Percentiles rank a stretch among this genome's conserved stretches.
Conservation (phyloP, 2,113 vertebrate species). For the Empidonax traillii region DNA sequence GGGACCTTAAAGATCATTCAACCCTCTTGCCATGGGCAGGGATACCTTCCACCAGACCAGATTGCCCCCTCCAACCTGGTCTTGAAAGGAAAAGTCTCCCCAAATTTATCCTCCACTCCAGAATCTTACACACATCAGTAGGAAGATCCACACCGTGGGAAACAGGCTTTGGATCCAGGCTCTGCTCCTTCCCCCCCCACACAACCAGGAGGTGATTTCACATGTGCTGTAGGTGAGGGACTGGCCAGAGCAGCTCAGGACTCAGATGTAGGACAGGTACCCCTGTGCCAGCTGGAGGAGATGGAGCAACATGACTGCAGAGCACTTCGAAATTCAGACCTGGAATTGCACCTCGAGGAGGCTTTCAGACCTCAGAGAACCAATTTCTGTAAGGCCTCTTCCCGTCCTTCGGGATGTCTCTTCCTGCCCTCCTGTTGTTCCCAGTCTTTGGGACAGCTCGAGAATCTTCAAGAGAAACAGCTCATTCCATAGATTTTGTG, state of each 20-base stretch:
- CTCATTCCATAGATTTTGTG: background rate
- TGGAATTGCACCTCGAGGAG: background rate
- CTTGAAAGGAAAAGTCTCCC: background rate
- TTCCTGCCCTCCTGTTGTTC: background rate
- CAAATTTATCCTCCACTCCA: background rate
- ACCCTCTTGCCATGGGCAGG: background rate
- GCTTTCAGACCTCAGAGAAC: background rate
- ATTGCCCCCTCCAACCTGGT: background rate
- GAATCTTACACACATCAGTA: background rate
- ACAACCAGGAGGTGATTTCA: background rate
- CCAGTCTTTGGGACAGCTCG: background rate
- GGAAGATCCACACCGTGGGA: background rate
- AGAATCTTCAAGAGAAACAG: background rate
- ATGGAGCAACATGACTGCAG: background rate
- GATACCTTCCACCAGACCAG: background rate
- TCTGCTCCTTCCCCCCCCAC: background rate
- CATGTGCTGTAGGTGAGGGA: rapidly evolving
- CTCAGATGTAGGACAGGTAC: background rate
- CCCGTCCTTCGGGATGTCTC: background rate
- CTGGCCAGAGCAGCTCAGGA: background rate
- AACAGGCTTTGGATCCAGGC: background rate
- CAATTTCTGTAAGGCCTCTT: background rate
- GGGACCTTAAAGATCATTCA: background rate
- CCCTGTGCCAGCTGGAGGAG: background rate
- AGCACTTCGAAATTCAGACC: background rate